Conservation (phyloP, 2,797 vertebrate species). For the Cuculus canorus region DNA sequence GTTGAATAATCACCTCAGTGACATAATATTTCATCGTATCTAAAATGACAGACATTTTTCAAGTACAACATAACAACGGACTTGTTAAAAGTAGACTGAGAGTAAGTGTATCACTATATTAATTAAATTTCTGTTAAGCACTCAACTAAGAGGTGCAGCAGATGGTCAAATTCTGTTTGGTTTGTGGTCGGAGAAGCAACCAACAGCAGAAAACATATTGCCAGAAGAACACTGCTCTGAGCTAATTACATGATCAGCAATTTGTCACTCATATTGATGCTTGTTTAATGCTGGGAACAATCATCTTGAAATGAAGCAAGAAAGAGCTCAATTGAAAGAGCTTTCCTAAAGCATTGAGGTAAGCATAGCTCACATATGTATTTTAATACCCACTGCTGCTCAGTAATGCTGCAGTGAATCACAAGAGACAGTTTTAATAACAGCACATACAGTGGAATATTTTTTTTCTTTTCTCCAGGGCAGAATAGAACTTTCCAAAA, state of each 20-base stretch:
- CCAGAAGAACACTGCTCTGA: neutral
- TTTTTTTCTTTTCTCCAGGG: conserved; percentile 44
- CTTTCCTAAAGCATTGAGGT: conserved; percentile 40
- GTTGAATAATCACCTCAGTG: conserved; percentile 75
- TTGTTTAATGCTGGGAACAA: conserved; percentile 11
- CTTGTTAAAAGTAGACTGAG: neutral
- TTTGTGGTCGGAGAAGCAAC: neutral
- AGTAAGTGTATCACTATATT: neutral
- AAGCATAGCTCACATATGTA: conserved; percentile 48
- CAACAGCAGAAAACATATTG: neutral
- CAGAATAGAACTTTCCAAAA: conserved; percentile 11
- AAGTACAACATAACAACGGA: conserved; percentile 4
- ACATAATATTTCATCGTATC: conserved; percentile 77
- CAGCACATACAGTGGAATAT: conserved; percentile 26
- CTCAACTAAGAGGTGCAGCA: neutral
- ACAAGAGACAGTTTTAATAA: conserved; percentile 65
- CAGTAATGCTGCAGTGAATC: conserved; percentile 60
- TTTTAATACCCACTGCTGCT: conserved; percentile 59
- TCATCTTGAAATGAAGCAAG: conserved; percentile 23
- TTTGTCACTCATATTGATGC: conserved; percentile 51
- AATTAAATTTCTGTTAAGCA: neutral
- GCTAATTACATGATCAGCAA: conserved; percentile 20
- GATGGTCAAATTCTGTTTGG: neutral
- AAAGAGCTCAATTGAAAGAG: conserved; percentile 32
- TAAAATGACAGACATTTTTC: conserved; percentile 56